phyloP scores from a whole-genome alignment of 2,797 vertebrate species.

The Sphaeramia orbicularis region DNA sequence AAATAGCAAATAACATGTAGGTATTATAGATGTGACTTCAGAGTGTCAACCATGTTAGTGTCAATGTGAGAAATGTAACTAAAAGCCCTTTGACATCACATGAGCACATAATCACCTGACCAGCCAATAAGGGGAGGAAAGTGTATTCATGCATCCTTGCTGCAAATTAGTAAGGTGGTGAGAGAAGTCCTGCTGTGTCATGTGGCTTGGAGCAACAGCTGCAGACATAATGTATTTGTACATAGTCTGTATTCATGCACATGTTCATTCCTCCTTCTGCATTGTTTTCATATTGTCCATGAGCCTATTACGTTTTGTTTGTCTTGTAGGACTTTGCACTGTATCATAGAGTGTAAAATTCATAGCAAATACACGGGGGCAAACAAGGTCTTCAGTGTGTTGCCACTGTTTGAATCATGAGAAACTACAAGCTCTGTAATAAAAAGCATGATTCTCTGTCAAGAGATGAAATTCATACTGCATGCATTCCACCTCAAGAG shows the following conservation, averaged over 20 bases:
- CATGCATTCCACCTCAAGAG: constrained; percentile 3
- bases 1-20: constrained; percentile 1
- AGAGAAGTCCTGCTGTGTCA: constrained; percentile 54
- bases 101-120: constrained; percentile 13
- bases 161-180: constrained; percentile 56
- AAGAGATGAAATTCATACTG: not conserved
- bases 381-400: constrained; percentile 3
- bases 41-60: not conserved
- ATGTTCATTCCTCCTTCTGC: not conserved
- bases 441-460: not conserved
- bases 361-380: not conserved
- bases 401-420: not conserved
- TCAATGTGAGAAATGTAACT: not conserved
- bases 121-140: not conserved
- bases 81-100: constrained; percentile 15
- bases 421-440: not conserved
- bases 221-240: constrained; percentile 30
- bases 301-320: not conserved
- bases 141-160: constrained; percentile 8
- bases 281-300: not conserved
- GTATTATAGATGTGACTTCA: constrained; percentile 10
- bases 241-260: constrained; percentile 14
- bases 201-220: constrained; percentile 50
- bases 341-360: not conserved
- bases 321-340: not conserved